A percentile compares a stretch with the other conserved stretches of the same genome.
Conservation (phyloP, 2,113 vertebrate species). For the Protobothrops mucrosquamatus region DNA sequence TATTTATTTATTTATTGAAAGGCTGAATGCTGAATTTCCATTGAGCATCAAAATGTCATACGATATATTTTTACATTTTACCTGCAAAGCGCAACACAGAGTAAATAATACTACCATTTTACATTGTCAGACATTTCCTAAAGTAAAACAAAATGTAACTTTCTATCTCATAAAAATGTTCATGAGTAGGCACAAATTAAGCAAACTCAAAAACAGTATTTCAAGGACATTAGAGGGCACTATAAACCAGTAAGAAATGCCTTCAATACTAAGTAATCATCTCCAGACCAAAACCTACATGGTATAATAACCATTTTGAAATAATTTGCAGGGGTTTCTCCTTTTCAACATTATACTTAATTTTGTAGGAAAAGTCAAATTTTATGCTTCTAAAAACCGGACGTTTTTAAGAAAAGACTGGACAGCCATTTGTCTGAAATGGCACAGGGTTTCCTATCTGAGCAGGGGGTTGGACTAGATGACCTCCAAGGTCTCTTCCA, state of each 20-base stretch:
- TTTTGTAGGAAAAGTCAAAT: not conserved
- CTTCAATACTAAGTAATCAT: not conserved
- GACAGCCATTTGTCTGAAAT: no score
- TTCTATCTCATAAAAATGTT: not conserved
- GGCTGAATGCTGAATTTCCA: not conserved
- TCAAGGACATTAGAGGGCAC: fast-evolving
- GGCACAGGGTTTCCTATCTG: no score
- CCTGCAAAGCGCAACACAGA: not conserved
- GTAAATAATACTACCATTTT: not conserved
- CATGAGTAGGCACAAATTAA: not conserved
- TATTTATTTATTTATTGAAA: not conserved
- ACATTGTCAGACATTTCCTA: not conserved
- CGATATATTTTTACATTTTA: not conserved
- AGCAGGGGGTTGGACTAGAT: no score
- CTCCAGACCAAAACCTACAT: not conserved
- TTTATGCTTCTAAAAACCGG: not conserved
- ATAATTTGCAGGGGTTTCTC: not conserved
- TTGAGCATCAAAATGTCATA: not conserved
- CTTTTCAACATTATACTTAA: not conserved
- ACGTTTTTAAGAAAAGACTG: no score
- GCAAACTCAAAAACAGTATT: not conserved
- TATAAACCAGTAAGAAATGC: fast-evolving
- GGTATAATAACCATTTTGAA: not conserved
- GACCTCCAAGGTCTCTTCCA: no score
- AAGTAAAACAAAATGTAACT: not conserved